Evolutionary conservation across 2,113 vertebrate genomes (phyloP), one percentile per base, ranked within the genome.

Genomic region (Embiotoca jacksoni): DNA sequence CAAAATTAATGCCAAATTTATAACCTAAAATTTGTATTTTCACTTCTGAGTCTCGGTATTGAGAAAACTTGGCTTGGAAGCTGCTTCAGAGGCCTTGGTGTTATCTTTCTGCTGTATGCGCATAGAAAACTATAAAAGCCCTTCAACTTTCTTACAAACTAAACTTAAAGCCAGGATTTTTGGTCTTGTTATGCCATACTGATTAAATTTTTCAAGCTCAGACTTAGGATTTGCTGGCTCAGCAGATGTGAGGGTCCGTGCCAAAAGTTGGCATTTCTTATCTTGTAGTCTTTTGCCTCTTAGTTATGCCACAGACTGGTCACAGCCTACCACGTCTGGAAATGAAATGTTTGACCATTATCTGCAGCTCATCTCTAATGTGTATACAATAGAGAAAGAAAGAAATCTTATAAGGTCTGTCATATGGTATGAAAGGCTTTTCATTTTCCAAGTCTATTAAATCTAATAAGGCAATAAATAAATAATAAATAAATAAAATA

Each of bases 401-500:
- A 57, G 39, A 85, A 85, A 80, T 85, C 80, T 72, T 71, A 46
- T 68, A 47, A 71, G 62, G 63, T 84, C 80, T 80, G 75, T 92
- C 80, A 72, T 33, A 49, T 47, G 50, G 61, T 59, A 72, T 60
- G 69, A 89, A 80, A 81, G 53, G 78, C 69, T 78, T 92, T 89
- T 90, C 78, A 91, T 90, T 90, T 86, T 77, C 86, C 67, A 75
- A 85, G 72, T 88, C 83, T 82, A 89, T 88, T 87, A 87, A 88
- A 88, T 80, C 78, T 85, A 92, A 90, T 91, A 89, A 87, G 72
- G 50, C 69, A 76, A 88, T 75, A 90, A 88, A 93, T 92, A 91
- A 88, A 92, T 88, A 87, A 89, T 84, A 81, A 91, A 92, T 88
- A 89, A 88, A 90, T 91, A 86, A 89, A 90, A 82, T 70, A 60